Conservation (phyloP, 2,113 vertebrate species). For the Vireo altiloquus region DNA sequence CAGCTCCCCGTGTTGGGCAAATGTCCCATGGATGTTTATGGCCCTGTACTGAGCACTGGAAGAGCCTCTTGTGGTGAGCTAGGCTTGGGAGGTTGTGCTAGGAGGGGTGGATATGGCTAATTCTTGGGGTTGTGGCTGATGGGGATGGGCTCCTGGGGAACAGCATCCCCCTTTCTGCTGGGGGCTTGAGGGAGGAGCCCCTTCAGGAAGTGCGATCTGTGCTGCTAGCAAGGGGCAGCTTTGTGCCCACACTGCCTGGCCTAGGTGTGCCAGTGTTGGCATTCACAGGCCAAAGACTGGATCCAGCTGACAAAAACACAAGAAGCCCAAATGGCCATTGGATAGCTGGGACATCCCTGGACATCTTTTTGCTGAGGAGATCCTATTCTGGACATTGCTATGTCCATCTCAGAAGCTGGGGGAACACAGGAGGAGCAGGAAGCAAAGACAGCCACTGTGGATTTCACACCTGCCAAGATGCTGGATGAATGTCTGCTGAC, state of each 20-base stretch:
- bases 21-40: background rate
- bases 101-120: background rate
- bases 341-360: background rate
- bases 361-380: background rate
- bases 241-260: background rate
- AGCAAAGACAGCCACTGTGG: background rate
- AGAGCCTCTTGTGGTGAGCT: background rate
- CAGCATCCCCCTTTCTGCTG: background rate
- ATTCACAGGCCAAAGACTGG: background rate
- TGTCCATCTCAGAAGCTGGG: background rate
- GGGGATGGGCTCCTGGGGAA: background rate
- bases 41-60: background rate
- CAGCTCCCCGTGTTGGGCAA: background rate
- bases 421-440: background rate
- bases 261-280: accelerated
- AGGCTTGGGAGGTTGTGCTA: background rate
- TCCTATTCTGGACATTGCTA: background rate
- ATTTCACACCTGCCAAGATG: background rate
- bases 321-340: accelerated
- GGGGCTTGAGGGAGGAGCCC: background rate
- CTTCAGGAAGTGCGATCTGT: accelerated
- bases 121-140: background rate
- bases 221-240: background rate
- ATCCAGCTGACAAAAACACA: accelerated
- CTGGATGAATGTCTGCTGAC: background rate